Evolutionary conservation across 2,888 invertebrate genomes (phyloP), one percentile per base, ranked within the genome.

Genomic region (Mayetiola destructor): DNA sequence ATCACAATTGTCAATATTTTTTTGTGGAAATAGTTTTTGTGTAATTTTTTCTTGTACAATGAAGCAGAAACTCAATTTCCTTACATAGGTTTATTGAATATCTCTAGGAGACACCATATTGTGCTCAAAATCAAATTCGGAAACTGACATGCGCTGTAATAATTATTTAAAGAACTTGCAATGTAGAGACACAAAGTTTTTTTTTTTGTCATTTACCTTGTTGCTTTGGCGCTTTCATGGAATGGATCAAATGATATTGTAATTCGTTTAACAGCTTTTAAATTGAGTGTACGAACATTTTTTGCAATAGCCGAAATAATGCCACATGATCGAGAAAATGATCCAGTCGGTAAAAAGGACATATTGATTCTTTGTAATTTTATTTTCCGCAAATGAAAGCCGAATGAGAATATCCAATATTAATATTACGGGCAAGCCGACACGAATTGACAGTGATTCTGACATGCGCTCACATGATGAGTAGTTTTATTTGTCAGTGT

Each of bases 161-260:
- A n/a, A 2, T 48, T 48, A 48, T 48, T 48, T 48, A 48, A 27
- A 48, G 48, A 48, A 42, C 10, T 10, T 42, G 6, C 12, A 23
- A 42, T 21, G 9, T 42, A 23, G 10, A 4, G 4, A 14, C 14
- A 9, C 32, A 12, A 32, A 9, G 32, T 32, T 6, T 12, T 16
- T 36, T 37, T 12, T 16, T n/a, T 3, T 16, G n/a, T n/a, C 14
- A 55, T 36, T 55, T 68, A 78, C 78, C 77, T 75, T 60, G 76
- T 76, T 54, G 75, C 77, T 60, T 73, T 75, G 58, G 82, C 82
- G 71, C 83, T 82, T 64, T 81, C 76, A 64, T 81, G 78, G 70
- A 91, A 91, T 4, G 92, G 91, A 74, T 92, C 91, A 67, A 91
- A 90, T 71, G 82, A 81, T 56, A 89, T 80, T 56, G 80, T 79